A percentile compares a stretch with the other conserved stretches of the same genome.
Evolutionary conservation across 2,797 vertebrate genomes (phyloP).

Genomic region (Chelon auratus): DNA sequence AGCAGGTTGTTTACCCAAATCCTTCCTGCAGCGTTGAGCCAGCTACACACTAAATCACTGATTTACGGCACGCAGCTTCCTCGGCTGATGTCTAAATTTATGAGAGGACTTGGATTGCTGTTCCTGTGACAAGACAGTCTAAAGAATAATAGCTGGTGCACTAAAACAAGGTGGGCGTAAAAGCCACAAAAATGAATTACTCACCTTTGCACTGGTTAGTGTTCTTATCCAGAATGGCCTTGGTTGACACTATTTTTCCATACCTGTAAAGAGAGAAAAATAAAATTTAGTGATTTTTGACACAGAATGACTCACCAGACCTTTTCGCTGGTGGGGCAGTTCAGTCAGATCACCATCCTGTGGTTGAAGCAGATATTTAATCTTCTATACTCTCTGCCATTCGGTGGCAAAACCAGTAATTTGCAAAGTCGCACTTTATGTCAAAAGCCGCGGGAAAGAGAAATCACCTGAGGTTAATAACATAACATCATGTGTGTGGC

Average conservation of each 20-base stretch:
- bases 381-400: conserved; percentile 55
- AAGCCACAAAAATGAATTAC: conserved; percentile 32
- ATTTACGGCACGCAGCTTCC: conserved; percentile 50
- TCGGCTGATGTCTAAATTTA: conserved; percentile 53
- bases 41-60: conserved; percentile 38
- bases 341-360: conserved; percentile 25
- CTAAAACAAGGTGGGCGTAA: conserved; percentile 32
- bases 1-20: conserved; percentile 56
- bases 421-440: conserved; percentile 68
- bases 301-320: conserved; percentile 19
- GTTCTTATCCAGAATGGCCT: conserved; percentile 99
- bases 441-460: conserved; percentile 69
- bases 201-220: conserved; percentile 99
- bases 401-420: conserved; percentile 56
- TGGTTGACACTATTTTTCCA: conserved; percentile 98
- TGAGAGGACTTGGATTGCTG: conserved; percentile 14
- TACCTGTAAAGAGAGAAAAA: conserved; percentile 85
- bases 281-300: conserved; percentile 29
- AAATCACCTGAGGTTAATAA: conserved; percentile 76
- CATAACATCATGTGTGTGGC: conserved; percentile 73
- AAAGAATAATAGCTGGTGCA: conserved; percentile 26
- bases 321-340: conserved; percentile 13
- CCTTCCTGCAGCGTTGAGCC: conserved; percentile 40
- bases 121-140: conserved; percentile 39
- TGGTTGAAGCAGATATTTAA: conserved; percentile 33